phyloP scores from a whole-genome alignment of 2,113 vertebrate genomes.

The Mustelus asterias region DNA sequence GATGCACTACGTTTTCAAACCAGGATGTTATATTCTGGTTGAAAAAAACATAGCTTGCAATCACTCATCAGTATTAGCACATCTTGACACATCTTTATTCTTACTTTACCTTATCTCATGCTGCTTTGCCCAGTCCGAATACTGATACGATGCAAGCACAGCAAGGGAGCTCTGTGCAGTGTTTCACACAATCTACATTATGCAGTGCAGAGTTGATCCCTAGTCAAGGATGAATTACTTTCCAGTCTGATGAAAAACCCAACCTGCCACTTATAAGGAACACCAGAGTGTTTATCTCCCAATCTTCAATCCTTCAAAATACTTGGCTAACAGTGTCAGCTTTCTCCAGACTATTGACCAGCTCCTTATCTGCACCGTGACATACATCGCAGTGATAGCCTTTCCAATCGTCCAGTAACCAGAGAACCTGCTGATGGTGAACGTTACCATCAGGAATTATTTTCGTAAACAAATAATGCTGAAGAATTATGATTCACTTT shows the following conservation, averaged over 20 bases:
- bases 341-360: slow-evolving; percentile 9
- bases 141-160: not conserved
- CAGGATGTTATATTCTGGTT: not conserved
- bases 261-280: not conserved
- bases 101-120: not conserved
- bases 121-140: not conserved
- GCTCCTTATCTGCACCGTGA: not conserved
- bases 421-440: not conserved
- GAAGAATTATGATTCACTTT: not conserved
- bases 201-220: not conserved
- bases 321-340: not conserved
- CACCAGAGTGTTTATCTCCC: slow-evolving; percentile 1
- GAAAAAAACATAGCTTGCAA: not conserved
- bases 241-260: slow-evolving; percentile 11
- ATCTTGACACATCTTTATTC: not conserved
- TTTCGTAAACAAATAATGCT: not conserved
- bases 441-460: not conserved
- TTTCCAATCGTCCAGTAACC: not conserved
- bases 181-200: slow-evolving; percentile 15
- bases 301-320: slow-evolving; percentile 24
- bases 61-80: not conserved
- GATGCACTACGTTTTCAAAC: not conserved
- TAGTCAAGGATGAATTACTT: not conserved
- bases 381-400: not conserved
- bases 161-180: not conserved